Conservation (phyloP, 2,888 invertebrate species). For the Heliconius erato region DNA sequence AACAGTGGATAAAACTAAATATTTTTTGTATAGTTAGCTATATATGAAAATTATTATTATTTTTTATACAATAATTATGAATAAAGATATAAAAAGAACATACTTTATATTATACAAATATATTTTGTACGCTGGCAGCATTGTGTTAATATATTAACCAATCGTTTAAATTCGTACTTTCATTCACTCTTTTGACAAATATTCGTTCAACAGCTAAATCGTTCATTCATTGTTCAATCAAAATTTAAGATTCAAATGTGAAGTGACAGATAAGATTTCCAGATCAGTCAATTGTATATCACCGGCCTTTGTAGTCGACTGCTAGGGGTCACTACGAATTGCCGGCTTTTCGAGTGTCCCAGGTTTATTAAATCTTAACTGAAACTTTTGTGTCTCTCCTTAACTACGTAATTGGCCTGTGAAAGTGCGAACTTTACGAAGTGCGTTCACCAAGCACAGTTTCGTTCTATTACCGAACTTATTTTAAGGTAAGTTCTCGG, state of each 20-base stretch:
- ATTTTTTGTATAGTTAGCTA: background rate
- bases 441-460: conserved; percentile 66
- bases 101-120: background rate
- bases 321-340: conserved; percentile 72
- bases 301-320: conserved; percentile 77
- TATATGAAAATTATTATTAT: background rate
- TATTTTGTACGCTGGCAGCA: conserved; percentile 36
- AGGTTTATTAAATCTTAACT: conserved; percentile 53
- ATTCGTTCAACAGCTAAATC: background rate
- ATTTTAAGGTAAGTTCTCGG: conserved; percentile 72
- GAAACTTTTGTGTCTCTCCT: conserved; percentile 62
- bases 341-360: conserved; percentile 75
- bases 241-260: conserved; percentile 14
- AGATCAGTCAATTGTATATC: conserved; percentile 71
- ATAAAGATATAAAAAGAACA: background rate
- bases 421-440: conserved; percentile 69
- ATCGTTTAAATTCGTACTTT: no score
- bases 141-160: background rate
- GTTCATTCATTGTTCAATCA: conserved; percentile 15
- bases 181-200: conserved; percentile 22
- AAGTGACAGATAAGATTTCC: conserved; percentile 17
- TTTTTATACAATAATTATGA: background rate
- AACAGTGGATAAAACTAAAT: background rate
- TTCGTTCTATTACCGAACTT: conserved; percentile 68
- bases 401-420: conserved; percentile 60